Conservation (phyloP, 2,888 invertebrate genomes). For the Thymelicus acteon region DNA sequence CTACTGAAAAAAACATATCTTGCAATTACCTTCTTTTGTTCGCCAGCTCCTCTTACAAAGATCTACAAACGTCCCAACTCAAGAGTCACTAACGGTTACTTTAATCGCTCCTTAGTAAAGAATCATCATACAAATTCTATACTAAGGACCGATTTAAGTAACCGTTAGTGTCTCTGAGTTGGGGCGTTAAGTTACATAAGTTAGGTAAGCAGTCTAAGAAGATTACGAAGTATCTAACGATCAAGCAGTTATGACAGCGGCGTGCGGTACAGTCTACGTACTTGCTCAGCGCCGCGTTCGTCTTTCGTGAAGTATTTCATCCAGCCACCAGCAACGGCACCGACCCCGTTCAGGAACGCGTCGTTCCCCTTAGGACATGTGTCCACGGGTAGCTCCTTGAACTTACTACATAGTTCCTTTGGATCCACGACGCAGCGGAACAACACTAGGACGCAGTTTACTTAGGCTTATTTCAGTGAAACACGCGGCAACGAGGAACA, state of each 20-base stretch:
- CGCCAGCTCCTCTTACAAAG: too few species aligned
- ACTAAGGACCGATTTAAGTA: too few species aligned
- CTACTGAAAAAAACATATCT: too few species aligned
- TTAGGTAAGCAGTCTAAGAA: not conserved
- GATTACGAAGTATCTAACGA: too few species aligned
- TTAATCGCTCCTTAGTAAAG: too few species aligned
- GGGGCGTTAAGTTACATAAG: too few species aligned
- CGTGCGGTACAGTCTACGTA: slow-evolving; percentile 62
- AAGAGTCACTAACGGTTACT: too few species aligned
- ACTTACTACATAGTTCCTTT: slow-evolving; percentile 61
- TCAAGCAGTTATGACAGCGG: slow-evolving; percentile 8
- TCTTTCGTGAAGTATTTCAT: slow-evolving; percentile 70
- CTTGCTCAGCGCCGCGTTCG: slow-evolving; percentile 72
- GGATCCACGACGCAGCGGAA: slow-evolving; percentile 81
- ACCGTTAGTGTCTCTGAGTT: too few species aligned
- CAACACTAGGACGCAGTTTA: slow-evolving; percentile 71
- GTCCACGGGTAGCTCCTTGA: not conserved
- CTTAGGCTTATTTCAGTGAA: slow-evolving; percentile 47
- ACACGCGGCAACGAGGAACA: slow-evolving; percentile 40
- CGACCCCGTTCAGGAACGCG: slow-evolving; percentile 69
- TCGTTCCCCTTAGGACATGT: slow-evolving; percentile 34
- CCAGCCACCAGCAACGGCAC: slow-evolving; percentile 77
- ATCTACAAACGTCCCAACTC: too few species aligned
- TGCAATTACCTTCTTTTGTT: too few species aligned
- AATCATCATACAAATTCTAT: too few species aligned